These are phyloP conservation scores for Meteorus colon DNA, from an alignment of 2,888 invertebrate genomes.

Conservation along the genomic window DNA sequence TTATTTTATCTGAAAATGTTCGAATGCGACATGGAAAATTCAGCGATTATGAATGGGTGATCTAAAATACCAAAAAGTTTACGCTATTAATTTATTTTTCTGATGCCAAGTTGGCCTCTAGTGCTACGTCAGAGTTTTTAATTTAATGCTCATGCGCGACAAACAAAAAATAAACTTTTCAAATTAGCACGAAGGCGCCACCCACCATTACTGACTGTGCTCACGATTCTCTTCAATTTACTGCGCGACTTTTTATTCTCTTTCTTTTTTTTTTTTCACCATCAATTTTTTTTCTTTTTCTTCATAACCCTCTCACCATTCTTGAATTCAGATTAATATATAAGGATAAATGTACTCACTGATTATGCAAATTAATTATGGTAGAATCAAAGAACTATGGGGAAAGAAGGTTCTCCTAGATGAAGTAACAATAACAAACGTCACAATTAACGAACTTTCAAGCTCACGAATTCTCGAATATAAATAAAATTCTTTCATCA, in stretches of 20 bases:
- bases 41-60: background rate
- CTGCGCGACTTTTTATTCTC: constrained; percentile 13
- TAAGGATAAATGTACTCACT: no score
- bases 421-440: no score
- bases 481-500: no score
- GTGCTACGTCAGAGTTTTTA: constrained; percentile 35
- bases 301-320: background rate
- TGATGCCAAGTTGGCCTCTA: constrained; percentile 22
- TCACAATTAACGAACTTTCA: no score
- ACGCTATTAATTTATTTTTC: constrained; percentile 36
- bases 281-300: constrained; percentile 15
- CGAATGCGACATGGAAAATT: background rate
- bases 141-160: constrained; percentile 33
- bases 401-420: no score
- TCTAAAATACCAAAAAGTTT: constrained; percentile 3
- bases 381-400: no score
- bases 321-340: no score
- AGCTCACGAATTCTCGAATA: no score
- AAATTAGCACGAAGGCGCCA: constrained; percentile 40
- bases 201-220: constrained; percentile 16
- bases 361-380: no score
- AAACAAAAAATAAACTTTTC: constrained; percentile 41
- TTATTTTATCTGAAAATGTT: background rate
- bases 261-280: constrained; percentile 10
- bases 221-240: constrained; percentile 45